Percentiles rank a stretch among this genome's conserved stretches.
Evolutionary conservation across 2,888 invertebrate species (phyloP).

Genomic region (Taphrorychus bicolor): DNA sequence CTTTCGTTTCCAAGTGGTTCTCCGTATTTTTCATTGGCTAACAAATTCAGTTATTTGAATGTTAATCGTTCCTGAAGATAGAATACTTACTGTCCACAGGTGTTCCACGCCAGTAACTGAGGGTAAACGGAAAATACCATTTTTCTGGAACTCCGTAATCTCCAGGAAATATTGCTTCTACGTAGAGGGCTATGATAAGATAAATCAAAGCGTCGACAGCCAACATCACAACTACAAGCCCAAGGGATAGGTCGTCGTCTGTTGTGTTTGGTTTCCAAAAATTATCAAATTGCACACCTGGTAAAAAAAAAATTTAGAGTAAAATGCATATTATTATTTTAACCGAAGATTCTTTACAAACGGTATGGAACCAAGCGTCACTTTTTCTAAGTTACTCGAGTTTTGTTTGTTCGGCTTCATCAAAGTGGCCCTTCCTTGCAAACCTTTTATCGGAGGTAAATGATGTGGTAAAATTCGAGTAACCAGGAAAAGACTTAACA

Average conservation of each 20-base stretch:
- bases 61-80: background rate
- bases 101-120: constrained; percentile 63
- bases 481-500: too few species aligned
- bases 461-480: too few species aligned
- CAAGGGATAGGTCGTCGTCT: constrained; percentile 74
- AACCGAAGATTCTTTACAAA: too few species aligned
- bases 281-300: constrained; percentile 67
- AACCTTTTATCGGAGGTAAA: too few species aligned
- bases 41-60: background rate
- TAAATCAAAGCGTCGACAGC: constrained; percentile 73
- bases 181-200: constrained; percentile 78
- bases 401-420: too few species aligned
- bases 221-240: constrained; percentile 75
- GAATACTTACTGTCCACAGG: constrained; percentile 56
- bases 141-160: constrained; percentile 84
- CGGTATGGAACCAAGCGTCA: too few species aligned
- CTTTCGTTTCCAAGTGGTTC: constrained; percentile 59
- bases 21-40: constrained; percentile 61
- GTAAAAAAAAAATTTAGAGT: too few species aligned
- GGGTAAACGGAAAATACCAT: constrained; percentile 80
- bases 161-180: constrained; percentile 87
- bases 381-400: too few species aligned
- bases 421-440: too few species aligned
- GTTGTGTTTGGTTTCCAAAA: constrained; percentile 68
- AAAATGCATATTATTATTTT: constrained; percentile 23